Evolutionary conservation across 2,113 vertebrate genomes (phyloP).

Genomic region (Microcebus tavaratra): DNA sequence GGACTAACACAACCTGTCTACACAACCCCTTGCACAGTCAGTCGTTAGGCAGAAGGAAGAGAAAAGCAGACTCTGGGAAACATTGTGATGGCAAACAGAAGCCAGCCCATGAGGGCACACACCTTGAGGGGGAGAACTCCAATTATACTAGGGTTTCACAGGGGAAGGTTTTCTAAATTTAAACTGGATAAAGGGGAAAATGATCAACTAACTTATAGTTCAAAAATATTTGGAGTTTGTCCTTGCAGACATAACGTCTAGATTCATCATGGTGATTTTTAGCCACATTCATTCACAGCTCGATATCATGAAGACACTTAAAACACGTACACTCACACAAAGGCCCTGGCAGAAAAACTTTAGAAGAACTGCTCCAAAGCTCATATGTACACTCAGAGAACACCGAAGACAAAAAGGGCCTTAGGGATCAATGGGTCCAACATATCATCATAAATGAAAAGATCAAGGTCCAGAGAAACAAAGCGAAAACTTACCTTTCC

Average conservation of each 20-base stretch:
- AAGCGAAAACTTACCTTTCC: constrained; percentile 1
- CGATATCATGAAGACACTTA: background rate
- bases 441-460: background rate
- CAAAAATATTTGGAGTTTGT: background rate
- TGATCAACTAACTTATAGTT: background rate
- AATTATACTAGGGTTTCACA: background rate
- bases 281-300: background rate
- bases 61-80: background rate
- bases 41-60: background rate
- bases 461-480: background rate
- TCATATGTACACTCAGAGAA: background rate
- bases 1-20: background rate
- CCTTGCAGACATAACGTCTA: background rate
- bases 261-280: background rate
- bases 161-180: background rate
- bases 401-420: background rate
- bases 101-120: background rate
- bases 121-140: background rate
- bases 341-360: background rate
- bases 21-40: background rate
- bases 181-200: background rate
- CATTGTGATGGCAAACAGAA: background rate
- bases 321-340: background rate
- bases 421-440: background rate
- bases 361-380: background rate